Evolutionary conservation across 2,113 vertebrate genomes (phyloP).

Genomic region (Callaeas wilsoni): DNA sequence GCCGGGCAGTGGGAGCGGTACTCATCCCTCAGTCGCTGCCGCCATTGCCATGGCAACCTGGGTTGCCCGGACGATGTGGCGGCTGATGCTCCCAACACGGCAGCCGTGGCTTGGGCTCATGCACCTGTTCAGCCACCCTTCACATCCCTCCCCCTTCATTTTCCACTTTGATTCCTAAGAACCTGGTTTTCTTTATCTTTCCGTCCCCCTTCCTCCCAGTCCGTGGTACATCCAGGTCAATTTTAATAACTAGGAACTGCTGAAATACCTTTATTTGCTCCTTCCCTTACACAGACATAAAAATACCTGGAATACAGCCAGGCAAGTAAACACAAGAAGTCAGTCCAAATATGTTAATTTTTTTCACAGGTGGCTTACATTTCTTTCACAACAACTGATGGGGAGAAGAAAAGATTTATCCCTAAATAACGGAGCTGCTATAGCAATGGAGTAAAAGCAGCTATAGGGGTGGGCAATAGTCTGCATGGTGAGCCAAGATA

Average conservation of each 20-base stretch:
- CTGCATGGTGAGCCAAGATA: slow-evolving; percentile 71
- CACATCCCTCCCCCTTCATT: not conserved
- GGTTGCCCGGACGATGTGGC: slow-evolving; percentile 67
- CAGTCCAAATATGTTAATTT: slow-evolving; percentile 36
- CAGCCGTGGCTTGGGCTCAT: not conserved
- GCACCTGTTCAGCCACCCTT: not conserved
- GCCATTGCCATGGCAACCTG: slow-evolving; percentile 73
- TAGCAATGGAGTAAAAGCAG: slow-evolving; percentile 36
- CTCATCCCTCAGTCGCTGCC: slow-evolving; percentile 34
- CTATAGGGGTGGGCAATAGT: slow-evolving; percentile 40
- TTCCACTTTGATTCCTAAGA: slow-evolving; percentile 32
- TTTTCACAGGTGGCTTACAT: slow-evolving; percentile 51
- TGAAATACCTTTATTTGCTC: slow-evolving; percentile 20
- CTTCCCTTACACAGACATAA: slow-evolving; percentile 8
- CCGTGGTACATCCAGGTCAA: not conserved
- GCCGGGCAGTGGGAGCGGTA: slow-evolving; percentile 15
- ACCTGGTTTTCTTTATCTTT: not conserved
- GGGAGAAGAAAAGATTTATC: slow-evolving; percentile 48
- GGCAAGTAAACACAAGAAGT: not conserved
- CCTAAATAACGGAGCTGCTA: slow-evolving; percentile 16
- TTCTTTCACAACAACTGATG: slow-evolving; percentile 44
- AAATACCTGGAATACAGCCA: slow-evolving; percentile 37
- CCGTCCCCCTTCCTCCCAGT: not conserved
- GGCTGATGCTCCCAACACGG: slow-evolving; percentile 6
- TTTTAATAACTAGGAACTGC: slow-evolving; percentile 13